These are phyloP conservation scores for Eudemis profundana DNA, from an alignment of 2,888 invertebrate genomes.

Conservation along the genomic window DNA sequence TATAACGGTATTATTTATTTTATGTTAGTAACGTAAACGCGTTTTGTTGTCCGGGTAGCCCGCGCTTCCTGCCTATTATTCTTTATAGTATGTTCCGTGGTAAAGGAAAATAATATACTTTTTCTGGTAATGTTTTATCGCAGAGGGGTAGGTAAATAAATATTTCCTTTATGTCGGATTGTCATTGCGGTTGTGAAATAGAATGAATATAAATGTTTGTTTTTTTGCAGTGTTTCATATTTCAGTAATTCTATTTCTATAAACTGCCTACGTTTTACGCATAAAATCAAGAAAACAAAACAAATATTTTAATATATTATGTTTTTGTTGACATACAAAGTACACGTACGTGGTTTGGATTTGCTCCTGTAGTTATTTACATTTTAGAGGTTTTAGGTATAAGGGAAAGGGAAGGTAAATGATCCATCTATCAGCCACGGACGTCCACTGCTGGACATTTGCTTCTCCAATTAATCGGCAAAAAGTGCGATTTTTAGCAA, in stretches of 20 bases:
- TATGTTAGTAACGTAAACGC: conserved; percentile 19
- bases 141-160: conserved; percentile 38
- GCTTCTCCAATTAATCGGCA: too few species aligned
- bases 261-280: not conserved
- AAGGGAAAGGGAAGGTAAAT: too few species aligned
- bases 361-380: too few species aligned
- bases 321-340: too few species aligned
- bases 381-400: too few species aligned
- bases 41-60: conserved; percentile 32
- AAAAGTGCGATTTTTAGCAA: too few species aligned
- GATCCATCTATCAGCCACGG: too few species aligned
- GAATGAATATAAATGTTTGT: conserved; percentile 23
- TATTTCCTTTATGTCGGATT: conserved; percentile 34
- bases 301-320: too few species aligned
- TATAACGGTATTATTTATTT: conserved; percentile 32
- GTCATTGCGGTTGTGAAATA: conserved; percentile 35
- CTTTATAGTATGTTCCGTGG: conserved; percentile 40
- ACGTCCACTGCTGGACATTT: too few species aligned
- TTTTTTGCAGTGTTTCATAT: not conserved
- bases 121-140: conserved; percentile 40
- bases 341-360: too few species aligned
- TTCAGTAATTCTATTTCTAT: not conserved
- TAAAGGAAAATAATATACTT: conserved; percentile 43
- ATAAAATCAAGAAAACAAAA: too few species aligned
- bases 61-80: conserved; percentile 41